Base-by-base conservation (phyloP, 2,888 invertebrate species). In the Candidula unifasciata region DNA sequence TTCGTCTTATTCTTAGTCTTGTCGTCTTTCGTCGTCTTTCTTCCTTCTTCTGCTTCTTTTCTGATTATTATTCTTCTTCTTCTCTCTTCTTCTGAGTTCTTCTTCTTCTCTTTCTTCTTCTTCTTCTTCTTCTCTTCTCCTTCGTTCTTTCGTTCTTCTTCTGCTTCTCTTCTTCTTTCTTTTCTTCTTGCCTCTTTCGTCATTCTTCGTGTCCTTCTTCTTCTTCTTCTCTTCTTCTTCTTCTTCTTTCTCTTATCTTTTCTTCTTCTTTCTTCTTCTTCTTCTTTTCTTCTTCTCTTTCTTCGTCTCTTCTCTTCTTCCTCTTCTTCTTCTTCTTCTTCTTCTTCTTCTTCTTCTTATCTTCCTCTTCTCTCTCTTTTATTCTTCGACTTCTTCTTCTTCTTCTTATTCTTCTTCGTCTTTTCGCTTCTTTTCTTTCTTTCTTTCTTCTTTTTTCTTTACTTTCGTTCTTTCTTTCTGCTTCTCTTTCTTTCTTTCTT, bases 21-120 rank as follows among this genome's bases (percentile, higher is more conserved):
- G 44, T 44, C 3, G 10, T 44, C 5, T 6, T n/a, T n/a, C 10
- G 44, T 44, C 16, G n/a, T 18, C 6, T 60, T 60, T n/a, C 18
- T 18, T 18, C n/a, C 60, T 16, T 60, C 60, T 3, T 24, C n/a
- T n/a, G 5, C n/a, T n/a, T 60, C 60, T 18, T 16, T 54, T 54
- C n/a, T 60, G 24, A 3, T 18, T 18, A 13, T 54, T n/a, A 3
- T n/a, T n/a, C n/a, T 60, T n/a, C 60, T 16, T n/a, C 60, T 18
- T n/a, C n/a, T n/a, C 16, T 60, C 54, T 18, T 54, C 60, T 44
- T 74, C 74, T 74, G 3, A 5, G 13, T 44, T 74, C 74, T 74
- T 44, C 44, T 44, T 74, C 74, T 74, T 44, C 44, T 44, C 37
- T 44, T 74, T 44, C 44, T 44, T 74, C 74, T 74, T 44, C 44